phyloP scores from a whole-genome alignment of 37 sponge, comb jelly and placozoan species.

The Spongilla lacustris region DNA sequence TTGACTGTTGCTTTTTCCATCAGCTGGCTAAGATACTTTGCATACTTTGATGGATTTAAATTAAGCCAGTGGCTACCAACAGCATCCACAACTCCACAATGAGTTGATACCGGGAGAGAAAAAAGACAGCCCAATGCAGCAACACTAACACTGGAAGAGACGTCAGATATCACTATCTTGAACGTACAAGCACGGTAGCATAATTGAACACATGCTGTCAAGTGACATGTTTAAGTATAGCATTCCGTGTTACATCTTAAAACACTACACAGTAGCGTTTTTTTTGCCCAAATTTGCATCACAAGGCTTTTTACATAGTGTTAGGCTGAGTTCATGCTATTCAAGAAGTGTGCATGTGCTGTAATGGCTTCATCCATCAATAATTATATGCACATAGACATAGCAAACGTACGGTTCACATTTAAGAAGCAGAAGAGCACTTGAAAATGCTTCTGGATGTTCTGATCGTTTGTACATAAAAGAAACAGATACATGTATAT shows the following conservation, averaged over 20 bases:
- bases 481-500: background rate
- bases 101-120: slow-evolving; percentile 36
- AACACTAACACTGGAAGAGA: slow-evolving; percentile 12
- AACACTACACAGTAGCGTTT: too few species aligned
- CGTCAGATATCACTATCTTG: too few species aligned
- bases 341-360: too few species aligned
- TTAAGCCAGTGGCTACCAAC: slow-evolving; percentile 37
- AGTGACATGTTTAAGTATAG: too few species aligned
- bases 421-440: slow-evolving; percentile 55
- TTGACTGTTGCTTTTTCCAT: slow-evolving; percentile 14
- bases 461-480: slow-evolving; percentile 10
- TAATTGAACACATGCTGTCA: background rate
- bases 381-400: background rate
- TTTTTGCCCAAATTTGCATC: too few species aligned
- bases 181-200: too few species aligned
- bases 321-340: too few species aligned
- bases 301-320: too few species aligned
- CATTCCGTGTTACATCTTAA: too few species aligned
- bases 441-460: slow-evolving; percentile 64
- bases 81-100: slow-evolving; percentile 28
- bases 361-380: too few species aligned
- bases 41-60: slow-evolving; percentile 33
- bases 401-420: slow-evolving; percentile 54
- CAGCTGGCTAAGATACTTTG: slow-evolving; percentile 18
- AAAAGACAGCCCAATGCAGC: slow-evolving; percentile 22